These are phyloP conservation scores for Amblyteles armatorius DNA, from an alignment of 2,888 invertebrate species.

Conservation along the genomic window DNA sequence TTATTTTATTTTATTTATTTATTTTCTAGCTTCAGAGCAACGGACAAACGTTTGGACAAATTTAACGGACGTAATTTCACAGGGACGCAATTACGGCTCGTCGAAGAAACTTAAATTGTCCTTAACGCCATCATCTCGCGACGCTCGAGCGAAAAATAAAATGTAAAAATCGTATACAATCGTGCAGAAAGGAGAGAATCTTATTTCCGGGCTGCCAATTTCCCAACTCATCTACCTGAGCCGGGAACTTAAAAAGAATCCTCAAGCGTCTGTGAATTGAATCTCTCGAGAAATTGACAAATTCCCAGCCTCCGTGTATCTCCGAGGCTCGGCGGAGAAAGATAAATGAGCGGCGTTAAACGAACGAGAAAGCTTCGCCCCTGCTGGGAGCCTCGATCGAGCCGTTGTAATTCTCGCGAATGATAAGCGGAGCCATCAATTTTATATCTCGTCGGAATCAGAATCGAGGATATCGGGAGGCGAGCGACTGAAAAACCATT, in stretches of 20 bases:
- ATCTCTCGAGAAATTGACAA: slow-evolving; percentile 52
- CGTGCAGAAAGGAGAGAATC: slow-evolving; percentile 3
- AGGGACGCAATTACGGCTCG: not conserved
- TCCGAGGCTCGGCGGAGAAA: slow-evolving; percentile 28
- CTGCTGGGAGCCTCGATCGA: slow-evolving; percentile 28
- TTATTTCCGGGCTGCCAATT: slow-evolving; percentile 38
- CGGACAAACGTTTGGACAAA: not conserved
- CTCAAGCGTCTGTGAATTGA: slow-evolving; percentile 39
- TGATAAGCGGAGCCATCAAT: slow-evolving; percentile 64
- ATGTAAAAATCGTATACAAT: slow-evolving; percentile 30
- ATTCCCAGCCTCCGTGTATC: slow-evolving; percentile 34
- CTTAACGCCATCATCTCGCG: slow-evolving; percentile 1
- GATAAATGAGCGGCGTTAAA: slow-evolving; percentile 55
- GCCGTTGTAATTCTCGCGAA: slow-evolving; percentile 56
- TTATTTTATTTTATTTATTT: too few species aligned
- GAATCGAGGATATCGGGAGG: slow-evolving; percentile 23
- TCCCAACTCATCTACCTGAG: slow-evolving; percentile 37
- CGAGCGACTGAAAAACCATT: slow-evolving; percentile 41
- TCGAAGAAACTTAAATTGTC: slow-evolving; percentile 34
- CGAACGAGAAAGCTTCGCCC: slow-evolving; percentile 30
- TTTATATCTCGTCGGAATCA: slow-evolving; percentile 55
- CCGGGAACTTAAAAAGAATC: slow-evolving; percentile 9
- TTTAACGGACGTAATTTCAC: not conserved
- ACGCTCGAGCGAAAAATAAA: slow-evolving; percentile 7
- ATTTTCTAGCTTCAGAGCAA: not conserved